These are phyloP conservation scores for Drosophila jambulina DNA, from an alignment of 1,140 invertebrate species.

Conservation along the genomic window DNA sequence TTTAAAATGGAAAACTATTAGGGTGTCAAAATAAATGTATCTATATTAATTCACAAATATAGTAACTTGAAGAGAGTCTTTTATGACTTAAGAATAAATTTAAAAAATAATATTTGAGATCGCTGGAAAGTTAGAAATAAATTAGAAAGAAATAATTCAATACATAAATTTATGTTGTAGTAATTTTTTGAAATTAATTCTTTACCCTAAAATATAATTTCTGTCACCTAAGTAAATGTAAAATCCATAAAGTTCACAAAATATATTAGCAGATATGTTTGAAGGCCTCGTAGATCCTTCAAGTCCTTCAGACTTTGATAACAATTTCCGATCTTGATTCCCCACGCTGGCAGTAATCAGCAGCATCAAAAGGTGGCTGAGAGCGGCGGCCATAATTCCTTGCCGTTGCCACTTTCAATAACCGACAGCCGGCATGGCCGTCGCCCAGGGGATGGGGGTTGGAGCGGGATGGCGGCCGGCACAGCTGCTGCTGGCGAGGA, in stretches of 20 bases:
- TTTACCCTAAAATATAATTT: background rate
- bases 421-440: conserved; percentile 45
- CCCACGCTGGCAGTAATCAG: conserved; percentile 7
- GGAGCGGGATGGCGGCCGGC: conserved; percentile 10
- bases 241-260: background rate
- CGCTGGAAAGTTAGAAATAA: background rate
- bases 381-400: conserved; percentile 46
- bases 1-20: no score
- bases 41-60: no score
- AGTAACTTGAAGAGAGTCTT: no score
- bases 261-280: background rate
- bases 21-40: no score
- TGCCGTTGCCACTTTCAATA: conserved; percentile 18
- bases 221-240: background rate
- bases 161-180: no score
- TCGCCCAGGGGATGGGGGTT: conserved; percentile 12
- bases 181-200: background rate
- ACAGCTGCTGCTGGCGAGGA: conserved; percentile 15
- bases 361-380: conserved; percentile 38
- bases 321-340: conserved; percentile 15
- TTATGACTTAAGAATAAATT: background rate
- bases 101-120: background rate
- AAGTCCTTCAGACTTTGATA: background rate
- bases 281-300: no score
- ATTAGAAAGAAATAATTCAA: no score